These are phyloP conservation scores for Lepidurus packardi DNA, from an alignment of 1,140 invertebrate genomes.

Conservation along the genomic window DNA sequence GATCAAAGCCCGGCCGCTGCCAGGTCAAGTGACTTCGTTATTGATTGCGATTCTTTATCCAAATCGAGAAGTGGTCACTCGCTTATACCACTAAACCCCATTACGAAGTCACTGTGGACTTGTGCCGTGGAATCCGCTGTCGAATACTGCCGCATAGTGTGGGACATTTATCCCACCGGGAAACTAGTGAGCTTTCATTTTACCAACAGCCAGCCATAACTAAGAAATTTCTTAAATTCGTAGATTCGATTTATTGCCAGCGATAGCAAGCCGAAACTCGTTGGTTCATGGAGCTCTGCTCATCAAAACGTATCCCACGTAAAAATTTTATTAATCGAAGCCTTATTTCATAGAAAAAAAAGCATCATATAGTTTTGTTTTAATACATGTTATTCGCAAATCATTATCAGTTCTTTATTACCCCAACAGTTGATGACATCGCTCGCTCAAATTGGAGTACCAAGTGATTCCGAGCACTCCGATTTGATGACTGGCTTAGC, in stretches of 20 bases:
- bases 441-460: slow-evolving; percentile 58
- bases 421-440: slow-evolving; percentile 41
- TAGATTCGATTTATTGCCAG: slow-evolving; percentile 71
- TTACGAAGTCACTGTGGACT: slow-evolving; percentile 89
- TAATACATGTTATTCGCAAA: not conserved
- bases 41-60: slow-evolving; percentile 75
- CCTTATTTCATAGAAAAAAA: too few relatives aligned
- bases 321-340: slow-evolving; percentile 30
- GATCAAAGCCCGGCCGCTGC: slow-evolving; percentile 87
- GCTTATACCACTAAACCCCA: slow-evolving; percentile 64
- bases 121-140: slow-evolving; percentile 86
- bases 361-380: slow-evolving; percentile 39
- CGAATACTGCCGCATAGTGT: slow-evolving; percentile 92
- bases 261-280: slow-evolving; percentile 66
- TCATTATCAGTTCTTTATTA: not conserved
- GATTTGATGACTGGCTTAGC: slow-evolving; percentile 6
- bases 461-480: slow-evolving; percentile 37
- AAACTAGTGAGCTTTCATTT: slow-evolving; percentile 53
- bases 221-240: not conserved
- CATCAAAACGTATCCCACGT: slow-evolving; percentile 80
- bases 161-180: slow-evolving; percentile 85
- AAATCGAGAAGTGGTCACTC: slow-evolving; percentile 39
- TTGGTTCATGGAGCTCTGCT: slow-evolving; percentile 70
- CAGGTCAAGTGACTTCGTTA: slow-evolving; percentile 73
- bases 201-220: not conserved